Percentiles rank a stretch among this genome's conserved stretches.
Conservation (phyloP, 2,888 invertebrate species). For the Trichogramma evanescens region DNA sequence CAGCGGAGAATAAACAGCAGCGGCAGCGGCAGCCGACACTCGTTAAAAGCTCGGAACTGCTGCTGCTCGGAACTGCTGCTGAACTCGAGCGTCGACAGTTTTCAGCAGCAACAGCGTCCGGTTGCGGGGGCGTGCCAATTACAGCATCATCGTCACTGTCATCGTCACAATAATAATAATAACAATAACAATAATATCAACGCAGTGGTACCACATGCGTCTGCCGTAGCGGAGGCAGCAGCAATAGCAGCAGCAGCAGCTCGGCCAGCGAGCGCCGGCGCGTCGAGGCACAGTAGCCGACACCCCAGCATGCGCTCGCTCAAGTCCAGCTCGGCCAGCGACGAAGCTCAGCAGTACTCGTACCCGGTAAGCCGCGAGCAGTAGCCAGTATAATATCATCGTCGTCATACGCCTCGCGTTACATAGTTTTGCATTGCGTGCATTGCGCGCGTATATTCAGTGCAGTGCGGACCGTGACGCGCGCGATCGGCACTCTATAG, state of each 20-base stretch:
- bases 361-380: conserved; percentile 13
- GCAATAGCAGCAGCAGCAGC: conserved; percentile 9
- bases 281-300: conserved; percentile 18
- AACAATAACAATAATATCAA: conserved; percentile 29
- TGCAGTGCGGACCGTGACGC: too few relatives aligned
- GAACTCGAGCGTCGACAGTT: not conserved
- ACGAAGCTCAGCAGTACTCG: conserved; percentile 29
- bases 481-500: too few relatives aligned
- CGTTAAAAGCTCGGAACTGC: not conserved
- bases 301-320: conserved; percentile 40
- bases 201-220: not conserved
- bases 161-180: conserved; percentile 9
- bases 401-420: not conserved
- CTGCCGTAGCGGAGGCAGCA: not conserved
- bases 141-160: conserved; percentile 23
- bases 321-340: conserved; percentile 33
- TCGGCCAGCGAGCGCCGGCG: conserved; percentile 3
- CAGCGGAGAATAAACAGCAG: not conserved
- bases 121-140: conserved; percentile 7
- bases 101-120: conserved; percentile 6
- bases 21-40: not conserved
- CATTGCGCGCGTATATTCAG: too few relatives aligned
- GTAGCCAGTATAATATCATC: too few relatives aligned
- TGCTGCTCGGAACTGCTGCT: not conserved
- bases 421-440: too few relatives aligned